Base-by-base conservation (phyloP, 2,113 vertebrate species). In the Raja brachyura region DNA sequence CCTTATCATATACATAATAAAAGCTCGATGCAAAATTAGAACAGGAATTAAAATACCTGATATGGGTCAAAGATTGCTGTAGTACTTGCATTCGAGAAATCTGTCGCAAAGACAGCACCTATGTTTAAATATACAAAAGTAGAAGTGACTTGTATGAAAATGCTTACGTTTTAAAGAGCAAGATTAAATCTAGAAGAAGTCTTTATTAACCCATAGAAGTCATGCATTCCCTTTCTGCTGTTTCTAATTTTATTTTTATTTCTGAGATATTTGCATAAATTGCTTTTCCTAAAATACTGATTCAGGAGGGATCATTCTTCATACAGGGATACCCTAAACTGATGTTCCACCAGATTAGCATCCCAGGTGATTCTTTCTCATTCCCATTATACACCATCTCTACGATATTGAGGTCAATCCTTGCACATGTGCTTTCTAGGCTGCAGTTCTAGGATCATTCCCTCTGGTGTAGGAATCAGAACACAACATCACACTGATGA, bases 11-110 rank as follows among this genome's bases (percentile, higher is more conserved):
- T 66, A n/a, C 54, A n/a, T 59, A 61, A 59, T n/a, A 28, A 54
- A 54, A 83, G 9, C 2, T 83, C 56, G 9, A 0, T 86, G 93
- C 56, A 93, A 63, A 93, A 28, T 93, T 93, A 18, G 92, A 88
- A 73, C 66, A 76, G 73, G 18, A 93, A 39, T 77, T 28, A 76
- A 10, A 39, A 39, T 92, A 99, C 99, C 97, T 96, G 96, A 90
- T 97, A 99, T 2, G 98, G 96, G 93, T 99, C 98, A 94, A 99
- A 99, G 73, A 99, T 81, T 8, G 96, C 99, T 2, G 99, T 99
- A 73, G 98, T 16, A 93, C 98, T 99, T 93, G 99, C 98, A 94
- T 98, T 99, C 14, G 99, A 99, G 94, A 97, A 98, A 95, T 99
- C 99, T n/a, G 98, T 99, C 68, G 97, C 98, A 95, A 97, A 97